Conservation (phyloP, 2,888 invertebrate genomes). For the Orchestes rusci region DNA sequence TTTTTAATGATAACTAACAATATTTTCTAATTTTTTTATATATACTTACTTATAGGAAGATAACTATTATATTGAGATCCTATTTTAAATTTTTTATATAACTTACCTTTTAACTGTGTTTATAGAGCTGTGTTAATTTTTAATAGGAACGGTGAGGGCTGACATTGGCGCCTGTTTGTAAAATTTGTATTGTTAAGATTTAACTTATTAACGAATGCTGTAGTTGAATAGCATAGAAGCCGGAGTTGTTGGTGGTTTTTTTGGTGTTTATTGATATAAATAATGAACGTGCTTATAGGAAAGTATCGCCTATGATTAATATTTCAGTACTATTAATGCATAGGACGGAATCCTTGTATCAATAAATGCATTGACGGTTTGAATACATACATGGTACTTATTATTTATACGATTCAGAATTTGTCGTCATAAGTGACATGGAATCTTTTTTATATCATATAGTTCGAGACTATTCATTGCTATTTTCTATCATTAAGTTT, state of each 20-base stretch:
- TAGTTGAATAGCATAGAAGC: neutral
- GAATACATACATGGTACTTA: constrained; percentile 10
- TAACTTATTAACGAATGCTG: constrained; percentile 19
- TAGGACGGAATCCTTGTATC: constrained; percentile 14
- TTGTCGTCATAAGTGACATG: neutral
- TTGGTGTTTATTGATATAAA: constrained; percentile 11
- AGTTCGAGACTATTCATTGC: constrained; percentile 16
- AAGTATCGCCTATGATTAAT: constrained; percentile 15
- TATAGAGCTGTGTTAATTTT: constrained; percentile 41
- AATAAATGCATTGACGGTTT: constrained; percentile 1
- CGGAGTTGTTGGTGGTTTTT: neutral
- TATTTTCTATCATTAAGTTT: constrained; percentile 16
- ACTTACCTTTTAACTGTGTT: constrained; percentile 32
- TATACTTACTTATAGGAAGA: constrained; percentile 20
- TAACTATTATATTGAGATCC: constrained; percentile 19
- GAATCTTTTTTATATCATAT: constrained; percentile 2
- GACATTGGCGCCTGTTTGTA: constrained; percentile 16
- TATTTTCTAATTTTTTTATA: constrained; percentile 25
- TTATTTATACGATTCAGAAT: neutral
- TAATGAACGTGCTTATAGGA: neutral
- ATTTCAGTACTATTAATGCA: constrained; percentile 18
- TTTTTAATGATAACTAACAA: neutral
- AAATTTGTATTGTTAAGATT: constrained; percentile 16
- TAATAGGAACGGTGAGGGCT: constrained; percentile 33
- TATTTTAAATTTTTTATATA: constrained; percentile 21